These are phyloP conservation scores for Uloborus plumipes DNA, from an alignment of 2,888 invertebrate genomes.

Conservation along the genomic window DNA sequence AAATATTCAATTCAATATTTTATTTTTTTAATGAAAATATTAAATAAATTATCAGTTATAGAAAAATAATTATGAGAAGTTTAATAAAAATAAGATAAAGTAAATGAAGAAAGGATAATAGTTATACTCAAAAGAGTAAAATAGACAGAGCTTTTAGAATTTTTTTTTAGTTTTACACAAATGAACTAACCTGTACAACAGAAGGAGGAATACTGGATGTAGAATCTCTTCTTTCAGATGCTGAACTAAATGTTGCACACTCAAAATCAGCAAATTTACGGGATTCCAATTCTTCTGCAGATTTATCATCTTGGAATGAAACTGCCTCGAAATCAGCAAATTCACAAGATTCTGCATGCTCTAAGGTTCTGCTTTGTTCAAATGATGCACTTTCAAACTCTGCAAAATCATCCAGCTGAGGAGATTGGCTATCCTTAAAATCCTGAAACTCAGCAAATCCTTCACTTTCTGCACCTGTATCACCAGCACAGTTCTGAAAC, in stretches of 20 bases:
- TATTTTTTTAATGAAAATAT: too few species aligned
- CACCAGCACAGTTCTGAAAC: conserved; percentile 10
- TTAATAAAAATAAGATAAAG: too few species aligned
- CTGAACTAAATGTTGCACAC: conserved; percentile 33
- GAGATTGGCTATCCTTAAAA: conserved; percentile 6
- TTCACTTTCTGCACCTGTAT: conserved; percentile 19
- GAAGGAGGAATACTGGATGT: conserved; percentile 15
- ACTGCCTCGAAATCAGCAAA: conserved; percentile 60
- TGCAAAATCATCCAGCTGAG: conserved; percentile 32
- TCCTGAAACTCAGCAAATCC: conserved; percentile 58
- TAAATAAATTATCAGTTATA: too few species aligned
- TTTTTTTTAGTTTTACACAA: too few species aligned
- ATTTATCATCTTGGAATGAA: conserved; percentile 18
- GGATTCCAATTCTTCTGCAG: conserved; percentile 9
- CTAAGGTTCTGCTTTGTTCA: conserved; percentile 2
- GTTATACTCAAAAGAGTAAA: too few species aligned
- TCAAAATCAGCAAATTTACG: conserved; percentile 61
- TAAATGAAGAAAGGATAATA: too few species aligned
- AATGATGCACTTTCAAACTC: conserved; percentile 32
- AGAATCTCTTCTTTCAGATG: conserved; percentile 16
- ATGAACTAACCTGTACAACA: neutral
- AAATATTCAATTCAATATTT: too few species aligned
- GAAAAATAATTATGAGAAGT: too few species aligned
- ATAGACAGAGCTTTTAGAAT: too few species aligned
- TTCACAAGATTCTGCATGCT: conserved; percentile 18